Base-by-base conservation (phyloP, 2,888 invertebrate genomes). In the Cryptosula pallasiana region DNA sequence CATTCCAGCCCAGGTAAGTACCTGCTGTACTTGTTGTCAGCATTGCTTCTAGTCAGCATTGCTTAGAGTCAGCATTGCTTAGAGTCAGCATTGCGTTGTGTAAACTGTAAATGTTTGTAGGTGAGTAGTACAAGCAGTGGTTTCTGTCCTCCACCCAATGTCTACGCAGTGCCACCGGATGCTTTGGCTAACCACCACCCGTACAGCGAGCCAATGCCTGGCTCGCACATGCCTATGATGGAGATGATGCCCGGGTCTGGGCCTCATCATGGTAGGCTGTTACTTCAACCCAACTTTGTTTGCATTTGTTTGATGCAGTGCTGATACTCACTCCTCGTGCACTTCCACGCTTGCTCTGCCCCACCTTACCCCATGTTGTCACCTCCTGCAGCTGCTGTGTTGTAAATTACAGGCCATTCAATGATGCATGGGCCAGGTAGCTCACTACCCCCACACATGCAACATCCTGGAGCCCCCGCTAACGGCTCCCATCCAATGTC, bases 1-100 rank as follows among this genome's bases (percentile, higher is more conserved):
- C 32, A 63, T 63, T 29, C 63, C 63, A 5, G 63, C 63, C 13
- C 63, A 63, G 63, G 63, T 45, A n/a, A n/a, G n/a, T n/a, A n/a
- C n/a, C n/a, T n/a, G n/a, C n/a, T n/a, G n/a, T n/a, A n/a, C n/a
- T n/a, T n/a, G n/a, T n/a, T n/a, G n/a, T n/a, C n/a, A n/a, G n/a
- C n/a, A n/a, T n/a, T n/a, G n/a, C n/a, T n/a, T n/a, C n/a, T n/a
- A n/a, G n/a, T n/a, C n/a, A n/a, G n/a, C n/a, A n/a, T n/a, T n/a
- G n/a, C n/a, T n/a, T n/a, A n/a, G n/a, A n/a, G n/a, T n/a, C n/a
- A n/a, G n/a, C n/a, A n/a, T n/a, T n/a, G n/a, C n/a, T n/a, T n/a
- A n/a, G n/a, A n/a, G n/a, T n/a, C n/a, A n/a, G n/a, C n/a, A n/a
- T n/a, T n/a, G n/a, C n/a, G n/a, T n/a, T n/a, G n/a, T n/a, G n/a